phyloP scores from a whole-genome alignment of 2,888 invertebrate species.

The Apotomis betuletana region DNA sequence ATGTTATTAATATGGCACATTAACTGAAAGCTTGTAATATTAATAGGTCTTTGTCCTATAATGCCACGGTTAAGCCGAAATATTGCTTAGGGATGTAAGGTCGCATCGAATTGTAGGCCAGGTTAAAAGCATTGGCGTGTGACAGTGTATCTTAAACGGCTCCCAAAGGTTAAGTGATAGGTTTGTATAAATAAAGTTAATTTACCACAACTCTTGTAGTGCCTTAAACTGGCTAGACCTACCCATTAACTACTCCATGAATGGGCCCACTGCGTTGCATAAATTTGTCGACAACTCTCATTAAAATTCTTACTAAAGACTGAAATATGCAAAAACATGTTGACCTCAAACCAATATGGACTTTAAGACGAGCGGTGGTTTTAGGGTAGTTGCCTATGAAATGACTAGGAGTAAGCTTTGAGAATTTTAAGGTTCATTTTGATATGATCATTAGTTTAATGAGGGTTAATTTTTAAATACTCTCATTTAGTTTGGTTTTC shows the following conservation, averaged over 20 bases:
- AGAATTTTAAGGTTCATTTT: not conserved
- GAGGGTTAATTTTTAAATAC: not conserved
- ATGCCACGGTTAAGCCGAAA: no score
- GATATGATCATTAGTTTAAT: not conserved
- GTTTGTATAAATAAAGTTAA: constrained; percentile 9
- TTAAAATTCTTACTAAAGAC: constrained; percentile 24
- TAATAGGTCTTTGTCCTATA: no score
- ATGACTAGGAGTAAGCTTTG: not conserved
- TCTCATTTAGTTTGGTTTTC: not conserved
- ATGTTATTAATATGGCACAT: no score
- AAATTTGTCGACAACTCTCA: constrained; percentile 30
- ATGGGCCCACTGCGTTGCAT: constrained; percentile 30
- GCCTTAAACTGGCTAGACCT: constrained; percentile 6
- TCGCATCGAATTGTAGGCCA: no score
- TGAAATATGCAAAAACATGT: constrained; percentile 10
- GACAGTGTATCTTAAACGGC: no score
- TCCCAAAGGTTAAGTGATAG: not conserved
- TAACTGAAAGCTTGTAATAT: no score
- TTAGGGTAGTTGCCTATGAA: not conserved
- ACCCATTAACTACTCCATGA: constrained; percentile 23
- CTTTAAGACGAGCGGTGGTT: not conserved
- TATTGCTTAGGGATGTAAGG: no score
- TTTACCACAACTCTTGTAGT: constrained; percentile 13
- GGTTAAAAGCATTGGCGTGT: no score
- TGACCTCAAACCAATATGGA: not conserved